Evolutionary conservation across 2,888 invertebrate genomes (phyloP).

Genomic region (Andrena praecox): DNA sequence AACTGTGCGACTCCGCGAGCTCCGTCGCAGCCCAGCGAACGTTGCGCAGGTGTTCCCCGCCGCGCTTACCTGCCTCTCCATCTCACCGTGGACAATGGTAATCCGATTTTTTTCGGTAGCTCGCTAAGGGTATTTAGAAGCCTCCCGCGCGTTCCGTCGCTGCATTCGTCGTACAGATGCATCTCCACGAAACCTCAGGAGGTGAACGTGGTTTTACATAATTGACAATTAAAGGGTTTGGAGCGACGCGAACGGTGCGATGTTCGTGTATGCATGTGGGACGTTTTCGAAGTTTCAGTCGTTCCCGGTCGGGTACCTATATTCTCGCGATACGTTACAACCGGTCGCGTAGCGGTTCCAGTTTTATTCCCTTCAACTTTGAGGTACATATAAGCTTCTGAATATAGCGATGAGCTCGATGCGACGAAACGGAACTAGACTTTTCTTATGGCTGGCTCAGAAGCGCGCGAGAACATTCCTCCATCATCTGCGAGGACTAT

Average conservation of each 20-base stretch:
- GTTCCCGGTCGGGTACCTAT: background rate
- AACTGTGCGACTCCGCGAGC: constrained; percentile 39
- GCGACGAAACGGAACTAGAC: constrained; percentile 5
- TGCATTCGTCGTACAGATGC: no score
- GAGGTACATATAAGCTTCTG: background rate
- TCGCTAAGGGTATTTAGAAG: no score
- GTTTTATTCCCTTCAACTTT: constrained; percentile 31
- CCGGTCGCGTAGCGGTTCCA: constrained; percentile 13
- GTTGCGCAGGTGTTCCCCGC: background rate
- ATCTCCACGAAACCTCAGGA: no score
- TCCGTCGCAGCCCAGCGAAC: constrained; percentile 27
- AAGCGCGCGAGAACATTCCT: constrained; percentile 12
- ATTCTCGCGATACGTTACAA: constrained; percentile 22
- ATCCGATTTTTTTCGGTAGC: no score
- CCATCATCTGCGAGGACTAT: constrained; percentile 4
- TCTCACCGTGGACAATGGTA: constrained; percentile 25
- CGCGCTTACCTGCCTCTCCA: constrained; percentile 5
- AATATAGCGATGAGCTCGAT: constrained; percentile 19
- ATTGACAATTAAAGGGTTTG: no score
- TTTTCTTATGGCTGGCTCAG: constrained; percentile 9
- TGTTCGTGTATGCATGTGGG: background rate
- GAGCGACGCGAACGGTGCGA: background rate
- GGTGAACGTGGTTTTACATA: no score
- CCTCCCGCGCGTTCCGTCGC: no score
- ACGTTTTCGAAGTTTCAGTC: constrained; percentile 38